These are phyloP conservation scores for Entosphenus tridentatus DNA, from an alignment of 2,113 vertebrate genomes.

Conservation along the genomic window DNA sequence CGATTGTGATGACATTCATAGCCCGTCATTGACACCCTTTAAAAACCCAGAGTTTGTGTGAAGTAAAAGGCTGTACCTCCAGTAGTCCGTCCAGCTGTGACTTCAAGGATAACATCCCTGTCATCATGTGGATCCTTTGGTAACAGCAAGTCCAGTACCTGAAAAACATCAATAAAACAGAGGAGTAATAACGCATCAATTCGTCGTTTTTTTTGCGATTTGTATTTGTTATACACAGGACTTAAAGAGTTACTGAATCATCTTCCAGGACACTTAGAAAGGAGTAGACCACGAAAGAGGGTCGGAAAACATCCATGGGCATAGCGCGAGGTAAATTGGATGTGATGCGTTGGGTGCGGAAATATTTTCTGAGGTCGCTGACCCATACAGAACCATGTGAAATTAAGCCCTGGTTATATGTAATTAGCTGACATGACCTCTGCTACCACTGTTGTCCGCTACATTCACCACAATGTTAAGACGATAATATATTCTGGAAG, in stretches of 20 bases:
- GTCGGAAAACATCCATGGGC: no score
- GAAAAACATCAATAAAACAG: slow-evolving; percentile 5
- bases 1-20: slow-evolving; percentile 12
- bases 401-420: no score
- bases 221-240: neutral
- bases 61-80: slow-evolving; percentile 36
- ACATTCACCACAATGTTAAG: neutral
- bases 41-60: neutral
- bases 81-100: slow-evolving; percentile 67
- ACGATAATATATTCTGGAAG: neutral
- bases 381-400: no score
- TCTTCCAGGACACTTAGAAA: no score
- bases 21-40: slow-evolving; percentile 12
- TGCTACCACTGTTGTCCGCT: no score
- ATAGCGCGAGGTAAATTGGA: no score
- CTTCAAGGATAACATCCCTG: slow-evolving; percentile 46
- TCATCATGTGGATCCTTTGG: slow-evolving; percentile 41
- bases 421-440: no score
- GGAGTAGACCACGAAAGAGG: no score
- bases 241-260: no score
- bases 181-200: neutral
- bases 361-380: no score
- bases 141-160: slow-evolving; percentile 47
- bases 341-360: no score
- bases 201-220: neutral